Evolutionary conservation across 2,113 vertebrate genomes (phyloP).

Genomic region (Perognathus longimembris): DNA sequence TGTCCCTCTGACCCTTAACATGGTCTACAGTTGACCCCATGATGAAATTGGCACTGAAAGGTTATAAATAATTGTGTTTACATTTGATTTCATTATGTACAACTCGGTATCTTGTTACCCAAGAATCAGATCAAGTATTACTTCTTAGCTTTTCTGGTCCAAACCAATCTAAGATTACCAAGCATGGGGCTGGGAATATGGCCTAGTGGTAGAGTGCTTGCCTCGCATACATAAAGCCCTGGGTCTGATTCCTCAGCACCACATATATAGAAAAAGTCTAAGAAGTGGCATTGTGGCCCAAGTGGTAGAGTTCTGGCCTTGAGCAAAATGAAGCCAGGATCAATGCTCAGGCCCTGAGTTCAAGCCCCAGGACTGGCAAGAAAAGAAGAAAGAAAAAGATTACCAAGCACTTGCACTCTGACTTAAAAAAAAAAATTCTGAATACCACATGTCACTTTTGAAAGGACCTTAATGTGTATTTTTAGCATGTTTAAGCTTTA

Average conservation of each 20-base stretch:
- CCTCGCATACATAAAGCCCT: too few species aligned
- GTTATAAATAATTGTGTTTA: neutral
- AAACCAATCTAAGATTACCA: neutral
- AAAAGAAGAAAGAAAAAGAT: too few species aligned
- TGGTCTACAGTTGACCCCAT: neutral
- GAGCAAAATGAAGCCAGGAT: too few species aligned
- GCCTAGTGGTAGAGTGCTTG: too few species aligned
- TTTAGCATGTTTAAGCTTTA: neutral
- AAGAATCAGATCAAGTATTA: neutral
- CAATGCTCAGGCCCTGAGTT: too few species aligned
- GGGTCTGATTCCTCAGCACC: too few species aligned
- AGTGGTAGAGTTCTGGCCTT: too few species aligned
- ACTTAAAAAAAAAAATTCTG: neutral
- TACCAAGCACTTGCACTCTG: neutral
- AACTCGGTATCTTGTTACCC: neutral
- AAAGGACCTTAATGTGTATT: constrained; percentile 29
- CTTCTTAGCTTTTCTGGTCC: neutral
- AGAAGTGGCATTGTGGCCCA: too few species aligned
- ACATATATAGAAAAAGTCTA: too few species aligned
- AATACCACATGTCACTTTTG: neutral
- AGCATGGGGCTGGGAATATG: too few species aligned
- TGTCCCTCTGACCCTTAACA: neutral
- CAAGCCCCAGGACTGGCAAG: too few species aligned
- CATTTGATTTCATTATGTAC: neutral
- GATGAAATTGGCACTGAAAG: neutral